Conservation (phyloP, 2,888 invertebrate genomes). For the Drosophila subquinaria region DNA sequence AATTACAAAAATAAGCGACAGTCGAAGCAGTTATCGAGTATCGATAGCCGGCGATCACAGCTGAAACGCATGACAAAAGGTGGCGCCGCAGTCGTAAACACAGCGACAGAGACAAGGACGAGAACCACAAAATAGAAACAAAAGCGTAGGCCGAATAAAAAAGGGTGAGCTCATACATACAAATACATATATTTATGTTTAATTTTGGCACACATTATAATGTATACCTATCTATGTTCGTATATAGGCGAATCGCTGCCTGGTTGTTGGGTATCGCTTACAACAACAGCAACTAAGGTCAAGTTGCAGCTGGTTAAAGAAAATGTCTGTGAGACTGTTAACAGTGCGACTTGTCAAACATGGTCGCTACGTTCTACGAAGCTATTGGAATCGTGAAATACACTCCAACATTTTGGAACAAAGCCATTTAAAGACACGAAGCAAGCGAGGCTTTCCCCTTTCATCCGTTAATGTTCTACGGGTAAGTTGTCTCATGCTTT, state of each 20-base stretch:
- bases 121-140: conserved; percentile 5
- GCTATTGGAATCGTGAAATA: conserved; percentile 86
- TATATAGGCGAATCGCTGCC: conserved; percentile 11
- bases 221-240: background rate
- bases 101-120: conserved; percentile 21
- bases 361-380: conserved; percentile 87
- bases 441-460: conserved; percentile 79
- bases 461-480: conserved; percentile 73
- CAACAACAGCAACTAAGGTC: conserved; percentile 16
- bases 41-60: conserved; percentile 43
- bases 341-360: conserved; percentile 87
- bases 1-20: conserved; percentile 37
- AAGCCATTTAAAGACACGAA: conserved; percentile 79
- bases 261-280: conserved; percentile 23
- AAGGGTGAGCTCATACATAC: conserved; percentile 42
- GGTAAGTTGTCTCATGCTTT: conserved; percentile 70
- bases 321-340: conserved; percentile 87
- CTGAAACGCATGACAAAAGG: conserved; percentile 41
- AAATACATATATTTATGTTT: conserved; percentile 5
- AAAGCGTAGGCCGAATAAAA: conserved; percentile 16
- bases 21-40: conserved; percentile 22
- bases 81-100: conserved; percentile 39
- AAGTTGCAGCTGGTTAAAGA: conserved; percentile 51
- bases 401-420: conserved; percentile 86
- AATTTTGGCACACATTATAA: conserved; percentile 15